Evolutionary conservation across 2,797 vertebrate species (phyloP).

Genomic region (Denticeps clupeoides): DNA sequence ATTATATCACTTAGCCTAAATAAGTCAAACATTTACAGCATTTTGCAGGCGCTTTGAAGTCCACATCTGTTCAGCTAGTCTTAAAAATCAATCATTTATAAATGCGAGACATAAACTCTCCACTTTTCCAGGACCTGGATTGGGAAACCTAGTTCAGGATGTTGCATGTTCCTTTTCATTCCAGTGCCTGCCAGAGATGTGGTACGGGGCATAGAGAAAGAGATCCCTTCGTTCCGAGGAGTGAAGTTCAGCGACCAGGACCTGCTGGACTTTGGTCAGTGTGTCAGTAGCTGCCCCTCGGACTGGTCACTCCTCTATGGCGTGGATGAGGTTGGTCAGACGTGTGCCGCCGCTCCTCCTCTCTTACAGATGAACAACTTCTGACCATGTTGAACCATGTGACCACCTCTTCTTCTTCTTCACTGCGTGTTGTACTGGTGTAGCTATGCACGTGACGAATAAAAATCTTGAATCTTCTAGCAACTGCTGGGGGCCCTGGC

Average conservation of each 20-base stretch:
- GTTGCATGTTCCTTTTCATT: not conserved
- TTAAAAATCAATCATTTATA: no score
- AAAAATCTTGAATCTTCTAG: no score
- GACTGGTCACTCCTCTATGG: constrained; percentile 72
- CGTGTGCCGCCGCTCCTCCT: no score
- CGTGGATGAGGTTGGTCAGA: constrained; percentile 93
- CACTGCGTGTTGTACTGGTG: not conserved
- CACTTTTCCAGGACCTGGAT: no score
- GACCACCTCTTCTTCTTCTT: not conserved
- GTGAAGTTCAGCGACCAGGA: constrained; percentile 79
- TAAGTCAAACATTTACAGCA: no score
- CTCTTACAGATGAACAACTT: no score
- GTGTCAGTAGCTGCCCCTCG: constrained; percentile 52
- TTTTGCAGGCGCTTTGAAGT: no score
- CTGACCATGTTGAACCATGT: not conserved
- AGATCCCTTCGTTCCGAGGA: constrained; percentile 80
- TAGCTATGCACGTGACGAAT: no score
- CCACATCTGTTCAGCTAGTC: no score
- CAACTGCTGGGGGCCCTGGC: constrained; percentile 54
- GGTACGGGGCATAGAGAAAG: constrained; percentile 64
- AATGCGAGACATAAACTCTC: no score
- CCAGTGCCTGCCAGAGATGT: constrained; percentile 72
- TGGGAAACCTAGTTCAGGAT: no score
- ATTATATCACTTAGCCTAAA: no score
- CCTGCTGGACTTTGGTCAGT: constrained; percentile 80